A percentile compares a stretch with the other conserved stretches of the same genome.
Evolutionary conservation across 2,113 vertebrate species (phyloP).

Genomic region (Nycticebus coucang): DNA sequence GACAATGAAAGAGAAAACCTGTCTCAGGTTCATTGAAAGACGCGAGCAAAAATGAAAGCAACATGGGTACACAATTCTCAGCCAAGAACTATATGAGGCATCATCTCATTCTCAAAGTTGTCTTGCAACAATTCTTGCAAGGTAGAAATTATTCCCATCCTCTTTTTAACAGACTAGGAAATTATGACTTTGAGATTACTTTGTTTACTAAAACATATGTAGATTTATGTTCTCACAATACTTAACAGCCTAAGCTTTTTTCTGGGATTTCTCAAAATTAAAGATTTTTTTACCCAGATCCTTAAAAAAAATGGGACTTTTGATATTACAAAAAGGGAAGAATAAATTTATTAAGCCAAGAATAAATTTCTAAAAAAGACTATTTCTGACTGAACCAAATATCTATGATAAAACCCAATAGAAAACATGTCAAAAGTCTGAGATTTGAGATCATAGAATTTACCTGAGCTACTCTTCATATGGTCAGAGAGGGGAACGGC

Average conservation of each 20-base stretch:
- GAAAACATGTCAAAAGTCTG: neutral
- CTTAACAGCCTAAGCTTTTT: neutral
- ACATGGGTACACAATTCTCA: neutral
- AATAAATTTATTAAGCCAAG: neutral
- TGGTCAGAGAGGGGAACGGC: neutral
- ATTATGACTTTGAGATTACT: neutral
- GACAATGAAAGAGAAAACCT: neutral
- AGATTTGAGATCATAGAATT: neutral
- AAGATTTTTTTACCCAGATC: neutral
- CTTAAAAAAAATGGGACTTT: neutral
- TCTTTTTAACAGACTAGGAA: neutral
- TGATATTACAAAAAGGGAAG: neutral
- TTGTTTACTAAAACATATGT: neutral
- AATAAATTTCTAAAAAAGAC: neutral
- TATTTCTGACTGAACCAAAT: neutral
- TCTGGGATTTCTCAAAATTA: neutral
- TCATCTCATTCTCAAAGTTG: neutral
- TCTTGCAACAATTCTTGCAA: neutral
- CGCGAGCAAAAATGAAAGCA: neutral
- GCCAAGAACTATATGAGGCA: neutral
- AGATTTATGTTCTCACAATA: neutral
- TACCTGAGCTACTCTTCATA: neutral
- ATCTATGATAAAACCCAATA: neutral
- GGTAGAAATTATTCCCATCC: neutral
- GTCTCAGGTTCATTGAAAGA: neutral